Percentiles rank a stretch among this genome's conserved stretches.
Evolutionary conservation across 2,797 vertebrate genomes (phyloP).

Genomic region (Peromyscus eremicus): DNA sequence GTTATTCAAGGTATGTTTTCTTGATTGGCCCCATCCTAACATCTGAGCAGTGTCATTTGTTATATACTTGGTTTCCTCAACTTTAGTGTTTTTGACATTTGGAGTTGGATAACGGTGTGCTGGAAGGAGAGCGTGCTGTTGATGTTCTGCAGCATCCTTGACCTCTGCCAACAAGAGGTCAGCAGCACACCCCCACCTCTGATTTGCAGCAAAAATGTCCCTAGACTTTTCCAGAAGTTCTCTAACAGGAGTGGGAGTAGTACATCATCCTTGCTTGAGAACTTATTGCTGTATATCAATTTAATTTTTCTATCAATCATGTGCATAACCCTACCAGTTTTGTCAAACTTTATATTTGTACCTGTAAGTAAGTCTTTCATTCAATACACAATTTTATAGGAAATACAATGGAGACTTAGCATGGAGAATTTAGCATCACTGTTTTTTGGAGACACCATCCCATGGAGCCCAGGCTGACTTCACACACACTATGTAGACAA

Average conservation of each 20-base stretch:
- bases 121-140: accelerated
- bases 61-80: background rate
- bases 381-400: constrained; percentile 22
- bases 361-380: background rate
- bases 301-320: constrained; percentile 13
- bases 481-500: background rate
- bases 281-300: background rate
- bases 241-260: accelerated
- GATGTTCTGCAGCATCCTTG: background rate
- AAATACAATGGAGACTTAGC: background rate
- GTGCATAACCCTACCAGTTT: background rate
- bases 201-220: background rate
- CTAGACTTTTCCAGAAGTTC: background rate
- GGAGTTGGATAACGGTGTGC: background rate
- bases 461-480: background rate
- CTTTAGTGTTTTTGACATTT: background rate
- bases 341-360: background rate
- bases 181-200: background rate
- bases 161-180: background rate
- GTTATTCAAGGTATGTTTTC: background rate
- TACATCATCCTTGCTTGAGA: background rate
- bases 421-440: background rate
- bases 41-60: background rate
- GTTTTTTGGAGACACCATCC: background rate
- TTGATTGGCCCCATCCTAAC: background rate